A percentile compares a stretch with the other conserved stretches of the same genome.
phyloP scores from a whole-genome alignment of 2,888 invertebrate species.

The Zeuzera pyrina region DNA sequence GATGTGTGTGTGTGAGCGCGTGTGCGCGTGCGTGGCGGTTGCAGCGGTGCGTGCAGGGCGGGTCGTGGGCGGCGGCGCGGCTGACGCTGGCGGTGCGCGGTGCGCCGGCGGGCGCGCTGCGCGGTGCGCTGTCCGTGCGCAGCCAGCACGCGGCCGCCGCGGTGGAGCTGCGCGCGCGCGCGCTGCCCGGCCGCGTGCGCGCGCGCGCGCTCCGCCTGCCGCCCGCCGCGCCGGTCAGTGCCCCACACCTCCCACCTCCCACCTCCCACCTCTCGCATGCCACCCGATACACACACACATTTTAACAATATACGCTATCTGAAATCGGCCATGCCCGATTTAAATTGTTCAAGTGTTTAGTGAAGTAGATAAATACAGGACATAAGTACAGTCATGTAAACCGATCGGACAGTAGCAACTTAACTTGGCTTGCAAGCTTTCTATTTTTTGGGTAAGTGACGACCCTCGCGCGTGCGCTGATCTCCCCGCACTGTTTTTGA shows the following conservation, averaged over 20 bases:
- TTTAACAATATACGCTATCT: no score
- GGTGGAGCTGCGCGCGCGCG: constrained; percentile 68
- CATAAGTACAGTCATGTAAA: no score
- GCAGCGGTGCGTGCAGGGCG: constrained; percentile 22
- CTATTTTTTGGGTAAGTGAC: no score
- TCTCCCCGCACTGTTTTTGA: no score
- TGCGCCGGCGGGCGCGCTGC: constrained; percentile 24
- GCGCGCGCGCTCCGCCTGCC: constrained; percentile 18
- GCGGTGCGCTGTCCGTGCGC: constrained; percentile 16
- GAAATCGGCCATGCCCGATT: no score
- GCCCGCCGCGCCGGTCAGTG: constrained; percentile 31
- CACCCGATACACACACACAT: no score
- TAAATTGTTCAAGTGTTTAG: no score
- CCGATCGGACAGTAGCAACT: no score
- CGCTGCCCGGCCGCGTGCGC: constrained; percentile 18
- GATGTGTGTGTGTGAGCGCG: no score
- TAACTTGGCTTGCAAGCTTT: no score
- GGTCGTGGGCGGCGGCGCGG: constrained; percentile 18
- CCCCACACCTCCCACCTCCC: neutral
- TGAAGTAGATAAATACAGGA: no score
- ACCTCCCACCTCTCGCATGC: neutral
- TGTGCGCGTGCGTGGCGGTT: constrained; percentile 3
- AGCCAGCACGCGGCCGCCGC: constrained; percentile 69
- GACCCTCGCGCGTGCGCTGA: no score
- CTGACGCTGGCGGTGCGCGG: constrained; percentile 34